Percentiles rank a stretch among this genome's conserved stretches.
Evolutionary conservation across 1,140 invertebrate species (phyloP).

Genomic region (Episyrphus balteatus): DNA sequence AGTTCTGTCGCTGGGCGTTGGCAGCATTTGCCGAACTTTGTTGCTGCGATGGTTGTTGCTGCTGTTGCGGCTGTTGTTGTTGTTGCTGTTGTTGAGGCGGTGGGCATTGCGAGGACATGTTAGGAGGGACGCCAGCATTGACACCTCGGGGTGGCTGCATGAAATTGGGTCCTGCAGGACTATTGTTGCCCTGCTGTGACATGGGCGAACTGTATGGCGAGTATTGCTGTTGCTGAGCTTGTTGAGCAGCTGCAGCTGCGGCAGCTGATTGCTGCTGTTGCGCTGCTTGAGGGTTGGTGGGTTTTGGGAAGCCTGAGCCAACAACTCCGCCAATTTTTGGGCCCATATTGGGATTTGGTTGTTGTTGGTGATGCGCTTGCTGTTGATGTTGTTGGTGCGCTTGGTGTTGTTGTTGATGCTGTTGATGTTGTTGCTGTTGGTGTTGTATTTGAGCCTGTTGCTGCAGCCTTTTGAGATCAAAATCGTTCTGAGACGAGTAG

Average conservation of each 20-base stretch:
- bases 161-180: conserved; percentile 25
- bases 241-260: conserved; percentile 46
- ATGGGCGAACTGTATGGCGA: conserved; percentile 55
- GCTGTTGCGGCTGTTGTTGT: conserved; percentile 12
- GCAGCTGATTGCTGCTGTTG: conserved; percentile 8
- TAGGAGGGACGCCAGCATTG: conserved; percentile 48
- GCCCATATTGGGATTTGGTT: conserved; percentile 15
- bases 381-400: conserved; percentile 14
- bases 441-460: conserved; percentile 22
- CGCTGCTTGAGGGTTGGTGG: conserved; percentile 3
- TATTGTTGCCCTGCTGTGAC: conserved; percentile 40
- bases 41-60: conserved; percentile 15
- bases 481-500: conserved; percentile 34
- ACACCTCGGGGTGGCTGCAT: conserved; percentile 35
- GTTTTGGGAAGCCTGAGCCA: conserved; percentile 36
- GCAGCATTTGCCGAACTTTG: conserved; percentile 12
- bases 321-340: conserved; percentile 27
- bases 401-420: conserved; percentile 17
- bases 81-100: conserved; percentile 22
- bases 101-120: conserved; percentile 43
- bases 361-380: conserved; percentile 14
- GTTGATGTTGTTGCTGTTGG: conserved; percentile 22
- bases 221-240: conserved; percentile 46
- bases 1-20: conserved; percentile 4
- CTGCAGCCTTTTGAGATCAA: conserved; percentile 36